Evolutionary conservation across 2,797 vertebrate species (phyloP), one percentile per base, ranked within the genome.

Genomic region (Echeneis naucrates): DNA sequence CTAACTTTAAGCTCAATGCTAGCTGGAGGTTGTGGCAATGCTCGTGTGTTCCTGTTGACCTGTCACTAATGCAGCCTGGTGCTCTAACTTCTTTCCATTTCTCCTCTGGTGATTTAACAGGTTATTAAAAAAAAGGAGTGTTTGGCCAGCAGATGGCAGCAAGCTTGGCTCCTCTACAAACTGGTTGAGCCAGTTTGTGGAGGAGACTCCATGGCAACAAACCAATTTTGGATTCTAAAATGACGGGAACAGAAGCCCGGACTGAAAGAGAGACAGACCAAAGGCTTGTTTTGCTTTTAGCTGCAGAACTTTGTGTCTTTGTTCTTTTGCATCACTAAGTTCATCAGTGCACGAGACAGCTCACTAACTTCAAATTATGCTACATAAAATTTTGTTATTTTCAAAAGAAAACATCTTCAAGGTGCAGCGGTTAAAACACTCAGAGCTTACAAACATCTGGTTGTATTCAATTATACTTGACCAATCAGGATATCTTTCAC

Each of bases 131-230:
- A 33, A 11, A 32, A 14, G 9, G 23, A 6, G 23, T 11, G 7
- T 14, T 1, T 33, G 60, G 59, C 80, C 84, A 82, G 62, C 8
- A 82, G 83, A 9, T 33, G 82, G 82, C 79, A 82, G 42, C 5
- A 16, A 16, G 17, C 47, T 10, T 30, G 11, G 10, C 24, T 9
- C 33, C 9, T 48, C n/a, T n/a, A n/a, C n/a, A n/a, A 13, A 19
- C 8, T 12, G 35, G 33, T 4, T 30, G 37, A 47, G 47, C 13
- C 32, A 21, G 55, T 26, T n/a, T 16, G n/a, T 42, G 17, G 40
- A 3, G 6, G 17, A 9, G 1, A 6, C 13, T 24, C 37, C 2
- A 23, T 8, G 37, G 23, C 6, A 30, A n/a, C 19, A n/a, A n/a
- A n/a, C n/a, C 1, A 5, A 23, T 37, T 53, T n/a, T 19, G 14